These are phyloP conservation scores for Rhopalosiphum padi DNA, from an alignment of 1,140 invertebrate genomes.

Conservation along the genomic window DNA sequence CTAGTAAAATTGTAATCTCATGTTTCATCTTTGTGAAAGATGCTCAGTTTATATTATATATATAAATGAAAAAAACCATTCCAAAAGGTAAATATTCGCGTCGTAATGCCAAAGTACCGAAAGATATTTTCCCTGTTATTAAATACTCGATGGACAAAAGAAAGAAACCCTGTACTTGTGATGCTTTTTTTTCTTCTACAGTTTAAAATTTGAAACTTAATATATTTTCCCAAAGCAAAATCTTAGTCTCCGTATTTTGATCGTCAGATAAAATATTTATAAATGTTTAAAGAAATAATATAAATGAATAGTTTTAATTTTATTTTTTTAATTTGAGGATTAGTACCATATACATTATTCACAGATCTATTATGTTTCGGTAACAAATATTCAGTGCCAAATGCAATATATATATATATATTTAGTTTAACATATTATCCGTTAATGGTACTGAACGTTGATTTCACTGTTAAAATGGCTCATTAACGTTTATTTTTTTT, in stretches of 20 bases:
- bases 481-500: not conserved
- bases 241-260: not conserved
- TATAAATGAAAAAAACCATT: not conserved
- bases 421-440: not conserved
- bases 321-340: not conserved
- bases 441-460: not conserved
- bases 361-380: not conserved
- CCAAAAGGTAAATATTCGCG: slow-evolving; percentile 25
- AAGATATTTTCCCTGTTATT: not conserved
- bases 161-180: not conserved
- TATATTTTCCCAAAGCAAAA: not conserved
- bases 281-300: slow-evolving; percentile 1
- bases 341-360: not conserved
- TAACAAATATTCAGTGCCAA: not conserved
- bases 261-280: slow-evolving; percentile 16
- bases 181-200: not conserved
- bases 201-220: slow-evolving; percentile 25
- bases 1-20: not conserved
- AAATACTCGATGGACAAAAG: slow-evolving; percentile 42
- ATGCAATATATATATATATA: not conserved
- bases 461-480: not conserved
- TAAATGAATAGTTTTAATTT: not conserved
- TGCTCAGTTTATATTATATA: not conserved
- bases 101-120: slow-evolving; percentile 12
- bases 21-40: not conserved